phyloP scores from a whole-genome alignment of 2,888 invertebrate genomes.

The Priocnemis perturbator region DNA sequence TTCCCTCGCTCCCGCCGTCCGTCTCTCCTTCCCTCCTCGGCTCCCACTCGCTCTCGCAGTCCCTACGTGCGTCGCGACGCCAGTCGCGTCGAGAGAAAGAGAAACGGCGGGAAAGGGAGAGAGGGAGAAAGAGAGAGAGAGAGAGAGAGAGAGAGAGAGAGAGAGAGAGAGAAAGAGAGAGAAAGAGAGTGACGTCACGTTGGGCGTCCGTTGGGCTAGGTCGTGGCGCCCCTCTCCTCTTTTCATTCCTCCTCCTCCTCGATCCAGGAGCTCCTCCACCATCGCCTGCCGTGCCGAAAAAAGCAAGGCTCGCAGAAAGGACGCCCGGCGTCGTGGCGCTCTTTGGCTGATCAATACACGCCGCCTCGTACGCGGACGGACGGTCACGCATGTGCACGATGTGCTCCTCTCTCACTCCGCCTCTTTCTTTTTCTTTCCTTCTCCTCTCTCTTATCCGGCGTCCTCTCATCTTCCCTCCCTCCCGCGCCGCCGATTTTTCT shows the following conservation, averaged over 20 bases:
- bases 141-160: conserved; percentile 50
- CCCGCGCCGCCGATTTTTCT: background rate
- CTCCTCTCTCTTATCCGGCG: conserved; percentile 26
- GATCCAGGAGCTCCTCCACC: conserved; percentile 8
- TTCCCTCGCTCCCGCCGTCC: no score
- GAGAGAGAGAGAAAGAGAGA: conserved; percentile 36
- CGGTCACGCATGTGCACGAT: conserved; percentile 75
- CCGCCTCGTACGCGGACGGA: conserved; percentile 74
- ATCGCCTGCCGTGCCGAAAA: conserved; percentile 28
- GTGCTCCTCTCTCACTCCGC: conserved; percentile 59
- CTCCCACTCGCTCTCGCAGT: conserved; percentile 1
- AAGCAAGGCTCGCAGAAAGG: conserved; percentile 65
- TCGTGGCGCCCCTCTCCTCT: conserved; percentile 51
- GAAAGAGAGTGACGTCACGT: conserved; percentile 73
- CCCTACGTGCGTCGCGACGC: no score
- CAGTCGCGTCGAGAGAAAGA: conserved; percentile 20
- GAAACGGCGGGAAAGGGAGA: conserved; percentile 37
- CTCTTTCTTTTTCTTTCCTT: conserved; percentile 52
- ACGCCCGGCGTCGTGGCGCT: conserved; percentile 69
- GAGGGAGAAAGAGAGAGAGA: conserved; percentile 66
- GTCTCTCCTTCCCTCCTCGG: no score
- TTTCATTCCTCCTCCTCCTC: conserved; percentile 3
- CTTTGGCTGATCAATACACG: conserved; percentile 75
- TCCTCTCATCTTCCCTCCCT: background rate
- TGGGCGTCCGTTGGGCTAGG: conserved; percentile 72